Percentiles rank a stretch among this genome's conserved stretches.
phyloP scores from a whole-genome alignment of 2,113 vertebrate species.

The Phyllostomus hastatus region DNA sequence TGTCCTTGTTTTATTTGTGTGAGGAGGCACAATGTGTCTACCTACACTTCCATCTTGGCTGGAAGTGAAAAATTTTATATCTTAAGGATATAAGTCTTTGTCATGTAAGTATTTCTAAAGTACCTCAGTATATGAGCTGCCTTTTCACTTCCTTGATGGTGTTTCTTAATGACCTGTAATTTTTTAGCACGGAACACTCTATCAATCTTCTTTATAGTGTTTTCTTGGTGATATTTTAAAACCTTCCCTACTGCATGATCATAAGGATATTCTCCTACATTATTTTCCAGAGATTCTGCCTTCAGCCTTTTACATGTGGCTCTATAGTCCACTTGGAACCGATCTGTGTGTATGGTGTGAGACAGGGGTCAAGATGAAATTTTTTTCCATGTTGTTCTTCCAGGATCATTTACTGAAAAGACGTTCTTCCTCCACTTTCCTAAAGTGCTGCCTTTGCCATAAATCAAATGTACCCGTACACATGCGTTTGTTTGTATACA shows the following conservation, averaged over 20 bases:
- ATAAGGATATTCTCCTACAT: too few relatives aligned
- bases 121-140: neutral
- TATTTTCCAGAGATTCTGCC: neutral
- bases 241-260: neutral
- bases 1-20: too few relatives aligned
- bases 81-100: neutral
- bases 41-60: too few relatives aligned
- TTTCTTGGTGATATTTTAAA: neutral
- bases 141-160: neutral
- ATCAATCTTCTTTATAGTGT: fast-evolving
- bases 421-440: neutral
- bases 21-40: too few relatives aligned
- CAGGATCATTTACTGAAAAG: neutral
- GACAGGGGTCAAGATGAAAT: neutral
- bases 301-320: neutral
- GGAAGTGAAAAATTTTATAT: too few relatives aligned
- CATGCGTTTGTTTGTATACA: neutral
- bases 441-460: neutral
- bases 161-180: neutral
- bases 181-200: neutral
- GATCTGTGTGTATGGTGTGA: neutral
- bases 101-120: neutral
- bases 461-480: neutral
- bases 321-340: neutral
- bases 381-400: neutral